These are phyloP conservation scores for Ceratoteleas bidentatus DNA, from an alignment of 1,140 invertebrate species.

Conservation along the genomic window DNA sequence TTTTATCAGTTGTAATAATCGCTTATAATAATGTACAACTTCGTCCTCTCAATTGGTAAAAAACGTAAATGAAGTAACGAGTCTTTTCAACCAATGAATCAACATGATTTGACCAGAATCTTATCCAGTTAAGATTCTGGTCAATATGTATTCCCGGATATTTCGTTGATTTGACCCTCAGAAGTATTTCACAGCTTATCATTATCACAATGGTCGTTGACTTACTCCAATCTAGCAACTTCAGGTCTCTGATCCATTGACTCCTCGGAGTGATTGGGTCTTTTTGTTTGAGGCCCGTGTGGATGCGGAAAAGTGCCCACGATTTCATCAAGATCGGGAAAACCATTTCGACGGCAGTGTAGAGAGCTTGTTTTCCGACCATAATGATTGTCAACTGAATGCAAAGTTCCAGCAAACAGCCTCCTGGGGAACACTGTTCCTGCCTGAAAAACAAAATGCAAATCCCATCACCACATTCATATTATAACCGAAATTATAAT, in stretches of 20 bases:
- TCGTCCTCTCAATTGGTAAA: no score
- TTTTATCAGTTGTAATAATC: neutral
- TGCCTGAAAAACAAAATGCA: constrained; percentile 82
- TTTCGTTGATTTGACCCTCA: no score
- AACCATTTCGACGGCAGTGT: constrained; percentile 92
- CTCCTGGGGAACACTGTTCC: constrained; percentile 94
- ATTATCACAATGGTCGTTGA: no score
- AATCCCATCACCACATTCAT: no score
- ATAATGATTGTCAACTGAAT: constrained; percentile 97
- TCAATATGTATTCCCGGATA: no score
- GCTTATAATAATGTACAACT: no score
- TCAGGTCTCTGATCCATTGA: constrained; percentile 96
- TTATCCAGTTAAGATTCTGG: no score
- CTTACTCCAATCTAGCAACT: constrained; percentile 89
- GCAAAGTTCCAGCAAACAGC: constrained; percentile 94
- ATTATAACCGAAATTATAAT: no score
- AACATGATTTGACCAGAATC: neutral
- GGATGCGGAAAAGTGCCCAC: constrained; percentile 85
- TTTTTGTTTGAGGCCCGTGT: constrained; percentile 76
- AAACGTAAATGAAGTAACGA: no score
- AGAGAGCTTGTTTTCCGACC: constrained; percentile 97
- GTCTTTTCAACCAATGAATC: no score
- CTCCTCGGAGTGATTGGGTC: constrained; percentile 75
- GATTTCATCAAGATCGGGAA: constrained; percentile 88
- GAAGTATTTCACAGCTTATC: no score